Evolutionary conservation across 1,140 invertebrate genomes (phyloP), one percentile per base, ranked within the genome.

Genomic region (Drosophila novamexicana): DNA sequence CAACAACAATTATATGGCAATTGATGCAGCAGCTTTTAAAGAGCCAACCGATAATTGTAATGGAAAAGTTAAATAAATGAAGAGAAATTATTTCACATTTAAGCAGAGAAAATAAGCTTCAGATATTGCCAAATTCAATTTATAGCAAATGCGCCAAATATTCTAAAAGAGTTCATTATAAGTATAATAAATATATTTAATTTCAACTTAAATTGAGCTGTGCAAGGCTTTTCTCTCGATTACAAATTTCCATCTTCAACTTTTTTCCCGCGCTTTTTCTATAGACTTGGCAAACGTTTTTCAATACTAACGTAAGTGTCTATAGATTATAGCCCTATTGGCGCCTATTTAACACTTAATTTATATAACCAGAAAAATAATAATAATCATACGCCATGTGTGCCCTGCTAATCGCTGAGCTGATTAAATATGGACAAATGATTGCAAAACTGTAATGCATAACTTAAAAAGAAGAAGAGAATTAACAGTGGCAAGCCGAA

Each of bases 381-480:
- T 4, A 47, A 57, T 37, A 57, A 61, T 42, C 66, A 75, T 75
- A 70, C 66, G 72, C 72, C 72, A 69, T 69, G 72, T 75, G 57
- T 45, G 34, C 40, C 22, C 16, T 40, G 22, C 47, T 29, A 67
- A n/a, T 67, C 63, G 59, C 1, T 50, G 36, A 67, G 39, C 63
- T 47, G 54, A 50, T 71, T 65, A 58, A 66, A 66, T 37, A 32
- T 10, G 39, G 62, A 37, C 39, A 34, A 68, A 70, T 18, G 37
- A 50, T 53, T 59, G 40, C 22, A 53, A 53, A 44, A 40, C 22
- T 12, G 10, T 66, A 52, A 42, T 57, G 37, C 34, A 64, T 14
- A 29, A 42, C n/a, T 12, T 14, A 40, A 45, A 10, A 16, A 37
- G 1, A 29, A 49, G 12, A 29, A 22, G 14, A 49, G 29, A 49